phyloP scores from a whole-genome alignment of 1,140 invertebrate species.

The Panagrolaimus sp. region DNA sequence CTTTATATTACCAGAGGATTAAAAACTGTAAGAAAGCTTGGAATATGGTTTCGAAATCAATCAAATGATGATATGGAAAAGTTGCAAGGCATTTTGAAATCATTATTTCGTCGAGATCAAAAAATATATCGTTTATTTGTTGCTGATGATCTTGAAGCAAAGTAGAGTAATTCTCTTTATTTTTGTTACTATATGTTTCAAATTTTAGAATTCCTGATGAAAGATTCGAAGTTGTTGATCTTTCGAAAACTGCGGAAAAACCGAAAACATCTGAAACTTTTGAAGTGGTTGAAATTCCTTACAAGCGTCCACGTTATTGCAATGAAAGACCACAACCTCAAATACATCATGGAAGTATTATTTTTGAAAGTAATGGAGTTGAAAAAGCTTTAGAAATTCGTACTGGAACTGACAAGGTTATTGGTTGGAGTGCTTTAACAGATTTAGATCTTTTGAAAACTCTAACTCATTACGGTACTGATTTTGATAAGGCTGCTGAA shows the following conservation, averaged over 20 bases:
- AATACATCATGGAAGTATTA: background rate
- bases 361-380: background rate
- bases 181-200: background rate
- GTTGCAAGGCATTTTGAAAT: background rate
- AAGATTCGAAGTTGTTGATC: slow-evolving; percentile 7
- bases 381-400: slow-evolving; percentile 4
- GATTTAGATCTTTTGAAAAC: slow-evolving; percentile 8
- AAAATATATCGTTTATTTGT: background rate
- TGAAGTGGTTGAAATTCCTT: background rate
- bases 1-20: background rate
- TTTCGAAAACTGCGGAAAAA: background rate
- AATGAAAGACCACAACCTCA: background rate
- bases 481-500: background rate
- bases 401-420: too few relatives aligned
- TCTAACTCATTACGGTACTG: background rate
- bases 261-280: background rate
- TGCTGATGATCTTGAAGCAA: background rate
- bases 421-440: background rate
- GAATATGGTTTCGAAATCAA: background rate
- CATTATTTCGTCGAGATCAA: background rate
- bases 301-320: background rate
- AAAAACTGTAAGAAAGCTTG: background rate
- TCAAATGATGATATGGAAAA: background rate
- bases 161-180: background rate
- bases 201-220: background rate